Base-by-base conservation (phyloP, 2,888 invertebrate genomes). In the Colletes collaris region DNA sequence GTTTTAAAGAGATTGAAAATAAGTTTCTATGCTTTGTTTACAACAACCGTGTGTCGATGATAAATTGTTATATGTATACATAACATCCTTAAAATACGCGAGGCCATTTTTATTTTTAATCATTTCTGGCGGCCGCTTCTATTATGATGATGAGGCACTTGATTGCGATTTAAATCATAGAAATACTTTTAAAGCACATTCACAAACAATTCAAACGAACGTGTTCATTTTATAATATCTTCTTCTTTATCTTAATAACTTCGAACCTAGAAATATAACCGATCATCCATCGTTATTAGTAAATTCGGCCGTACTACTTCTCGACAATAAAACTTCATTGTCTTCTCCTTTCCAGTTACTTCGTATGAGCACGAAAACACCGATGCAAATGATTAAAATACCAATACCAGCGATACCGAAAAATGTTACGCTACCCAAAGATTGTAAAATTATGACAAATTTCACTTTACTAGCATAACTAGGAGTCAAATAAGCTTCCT, bases 401-500 rank as follows among this genome's bases (percentile, higher is more conserved):
- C 94, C 94, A 46, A 94, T 86, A 5, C 92, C 93, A 16, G 93
- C 94, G n/a, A 95, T 86, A 0, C 93, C 94, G 78, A 94, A 95
- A 6, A 95, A 93, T 0, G 94, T 94, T 84, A 95, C 95, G 0
- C 93, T 93, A 58, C 95, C 94, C 77, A 95, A 93, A 68, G 93
- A 90, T 0, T 95, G 94, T 65, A 95, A 83, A 8, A 94, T 91
- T n/a, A 95, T 90, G 0, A 96, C 92, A 4, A 94, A 86, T 73
- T 94, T 94, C 0, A 95, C 94, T 90, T 94, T 85, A 0, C 87
- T 86, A 0, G 96, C 95, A 86, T 96, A 94, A 40, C 95, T 93
- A 4, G 94, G 92, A 55, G 95, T 95, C 8, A 96, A 91, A 62
- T 92, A 90, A 60, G 96, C 95, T 83, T 94, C 94, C 92, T 97